These are phyloP conservation scores for Leptinotarsa juncta DNA, from an alignment of 2,888 invertebrate species.

Conservation along the genomic window DNA sequence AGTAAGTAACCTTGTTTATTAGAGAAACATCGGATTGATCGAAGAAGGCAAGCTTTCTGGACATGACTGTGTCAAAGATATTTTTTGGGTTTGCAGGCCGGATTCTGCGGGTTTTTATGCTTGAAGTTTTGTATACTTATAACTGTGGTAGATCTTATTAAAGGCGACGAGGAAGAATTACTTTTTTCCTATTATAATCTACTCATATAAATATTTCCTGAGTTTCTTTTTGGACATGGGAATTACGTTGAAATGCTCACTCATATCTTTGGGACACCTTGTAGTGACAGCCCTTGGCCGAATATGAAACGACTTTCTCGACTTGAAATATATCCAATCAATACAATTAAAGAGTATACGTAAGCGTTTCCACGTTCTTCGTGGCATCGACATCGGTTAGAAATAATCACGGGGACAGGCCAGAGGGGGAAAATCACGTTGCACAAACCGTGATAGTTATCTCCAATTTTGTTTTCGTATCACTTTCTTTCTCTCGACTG, in stretches of 20 bases:
- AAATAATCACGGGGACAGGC: neutral
- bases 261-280: neutral
- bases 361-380: conserved; percentile 8
- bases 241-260: too few relatives aligned
- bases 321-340: conserved; percentile 3
- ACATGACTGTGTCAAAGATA: too few relatives aligned
- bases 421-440: conserved; percentile 18
- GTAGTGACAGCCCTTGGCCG: neutral
- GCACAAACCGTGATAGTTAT: neutral
- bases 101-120: too few relatives aligned
- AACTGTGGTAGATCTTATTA: too few relatives aligned
- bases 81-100: too few relatives aligned
- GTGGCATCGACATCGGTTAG: neutral
- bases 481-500: neutral
- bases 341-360: conserved; percentile 1
- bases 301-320: neutral
- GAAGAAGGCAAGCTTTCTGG: too few relatives aligned
- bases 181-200: too few relatives aligned
- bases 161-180: too few relatives aligned
- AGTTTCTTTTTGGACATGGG: neutral
- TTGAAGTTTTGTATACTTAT: too few relatives aligned
- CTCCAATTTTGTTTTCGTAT: conserved; percentile 4
- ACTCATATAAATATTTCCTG: too few relatives aligned
- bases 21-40: too few relatives aligned
- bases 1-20: too few relatives aligned